Percentiles rank a stretch among this genome's conserved stretches.
Evolutionary conservation across 2,113 vertebrate genomes (phyloP).

Genomic region (Trachemys scripta): DNA sequence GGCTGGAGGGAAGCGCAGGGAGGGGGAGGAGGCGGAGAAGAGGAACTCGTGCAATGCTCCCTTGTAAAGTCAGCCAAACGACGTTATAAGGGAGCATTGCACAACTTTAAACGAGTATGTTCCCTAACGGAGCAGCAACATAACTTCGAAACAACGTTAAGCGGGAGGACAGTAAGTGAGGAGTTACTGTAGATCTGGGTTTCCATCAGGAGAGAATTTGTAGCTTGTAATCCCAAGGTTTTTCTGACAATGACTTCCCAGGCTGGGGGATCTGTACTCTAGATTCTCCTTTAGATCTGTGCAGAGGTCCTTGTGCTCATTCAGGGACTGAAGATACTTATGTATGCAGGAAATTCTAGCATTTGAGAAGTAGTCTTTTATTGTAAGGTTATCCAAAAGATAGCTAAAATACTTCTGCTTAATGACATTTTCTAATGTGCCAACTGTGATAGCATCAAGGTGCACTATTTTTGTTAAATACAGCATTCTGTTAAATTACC

Average conservation of each 20-base stretch:
- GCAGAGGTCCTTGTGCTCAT: background rate
- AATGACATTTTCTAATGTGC: background rate
- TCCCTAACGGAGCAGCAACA: too few species aligned
- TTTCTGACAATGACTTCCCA: background rate
- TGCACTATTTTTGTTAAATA: background rate
- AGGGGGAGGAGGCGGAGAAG: too few species aligned
- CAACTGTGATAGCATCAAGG: background rate
- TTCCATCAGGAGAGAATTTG: background rate
- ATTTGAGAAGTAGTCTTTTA: background rate
- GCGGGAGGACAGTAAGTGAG: too few species aligned
- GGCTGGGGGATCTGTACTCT: background rate
- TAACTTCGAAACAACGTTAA: too few species aligned
- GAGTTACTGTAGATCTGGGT: background rate
- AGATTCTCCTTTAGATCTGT: background rate
- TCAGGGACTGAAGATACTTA: rapidly evolving
- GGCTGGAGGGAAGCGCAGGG: too few species aligned
- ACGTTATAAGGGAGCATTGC: too few species aligned
- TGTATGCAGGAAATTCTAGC: background rate
- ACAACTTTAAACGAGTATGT: too few species aligned
- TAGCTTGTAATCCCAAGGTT: background rate
- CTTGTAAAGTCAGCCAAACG: too few species aligned
- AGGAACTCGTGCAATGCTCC: too few species aligned
- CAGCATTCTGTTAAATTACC: background rate
- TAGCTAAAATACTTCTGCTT: background rate
- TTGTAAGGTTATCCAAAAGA: background rate